Evolutionary conservation across 2,888 invertebrate species (phyloP), one percentile per base, ranked within the genome.

Genomic region (Drosophila prolongata): DNA sequence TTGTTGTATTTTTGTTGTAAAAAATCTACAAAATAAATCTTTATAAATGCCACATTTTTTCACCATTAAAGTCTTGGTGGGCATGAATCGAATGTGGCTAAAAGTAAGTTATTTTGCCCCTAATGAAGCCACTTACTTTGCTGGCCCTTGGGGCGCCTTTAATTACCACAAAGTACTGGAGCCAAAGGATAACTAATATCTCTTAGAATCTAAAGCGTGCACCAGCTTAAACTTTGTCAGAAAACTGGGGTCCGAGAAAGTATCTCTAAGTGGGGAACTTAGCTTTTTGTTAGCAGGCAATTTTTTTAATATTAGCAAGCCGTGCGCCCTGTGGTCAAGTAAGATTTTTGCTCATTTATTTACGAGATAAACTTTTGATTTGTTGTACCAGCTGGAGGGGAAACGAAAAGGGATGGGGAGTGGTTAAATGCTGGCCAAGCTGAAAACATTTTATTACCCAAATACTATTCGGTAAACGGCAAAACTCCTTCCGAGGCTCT

Each of bases 321-420:
- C 38, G 42, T 55, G 42, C 44, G 55, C 47, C 80, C 67, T 19
- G 44, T 47, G 66, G 80, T 60, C 58, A 73, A 66, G 64, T 54
- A 65, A 57, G 62, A 60, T 74, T 76, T 76, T 49, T 71, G 56
- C 68, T 75, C 75, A 76, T 78, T 81, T 83, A 83, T 83, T 84
- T 83, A 81, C 73, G 81, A 78, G 82, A 76, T 78, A 79, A 83
- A 84, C 76, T 84, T 83, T 78, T 84, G 85, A 83, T 83, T 84
- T 83, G 76, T 83, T 73, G 42, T 38, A 50, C 46, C 40, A 44
- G 64, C 72, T 53, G 38, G 37, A 50, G 54, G 59, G 35, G 35
- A 35, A 35, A 16, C 13, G 35, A 8, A 4, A 43, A 11, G 30
- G 30, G 10, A 13, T 40, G 8, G 40, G 8, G 9, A 19, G 19